phyloP scores from a whole-genome alignment of 92 coral and sea anemone species.

The Meandrina meandrites region DNA sequence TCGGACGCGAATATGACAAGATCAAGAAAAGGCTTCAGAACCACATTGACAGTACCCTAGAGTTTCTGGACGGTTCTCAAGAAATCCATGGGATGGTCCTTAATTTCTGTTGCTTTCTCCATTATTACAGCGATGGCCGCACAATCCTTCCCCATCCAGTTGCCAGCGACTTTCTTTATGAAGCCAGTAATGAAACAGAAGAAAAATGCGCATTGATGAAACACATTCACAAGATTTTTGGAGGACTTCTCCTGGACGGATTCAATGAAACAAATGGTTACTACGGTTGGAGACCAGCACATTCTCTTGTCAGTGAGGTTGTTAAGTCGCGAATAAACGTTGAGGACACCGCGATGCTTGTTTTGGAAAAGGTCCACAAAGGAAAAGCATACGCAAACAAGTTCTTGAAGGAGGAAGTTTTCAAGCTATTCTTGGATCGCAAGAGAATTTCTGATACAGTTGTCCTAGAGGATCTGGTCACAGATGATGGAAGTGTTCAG shows the following conservation, averaged over 20 bases:
- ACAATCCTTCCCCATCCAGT: constrained; percentile 56
- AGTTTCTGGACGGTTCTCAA: constrained; percentile 7
- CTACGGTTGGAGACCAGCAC: constrained; percentile 75
- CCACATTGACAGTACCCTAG: constrained; percentile 50
- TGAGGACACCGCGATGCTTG: constrained; percentile 37
- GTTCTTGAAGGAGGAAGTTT: constrained; percentile 48
- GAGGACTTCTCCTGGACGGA: constrained; percentile 68
- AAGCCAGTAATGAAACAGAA: constrained; percentile 24
- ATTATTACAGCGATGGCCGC: constrained; percentile 57
- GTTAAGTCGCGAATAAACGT: constrained; percentile 38
- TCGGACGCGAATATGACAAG: constrained; percentile 63
- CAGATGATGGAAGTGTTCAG: constrained; percentile 7
- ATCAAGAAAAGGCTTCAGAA: constrained; percentile 54
- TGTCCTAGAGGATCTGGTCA: not conserved
- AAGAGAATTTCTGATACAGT: constrained; percentile 55
- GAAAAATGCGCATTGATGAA: constrained; percentile 1
- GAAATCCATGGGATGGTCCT: constrained; percentile 46
- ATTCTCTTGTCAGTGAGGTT: constrained; percentile 67
- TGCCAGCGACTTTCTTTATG: constrained; percentile 50
- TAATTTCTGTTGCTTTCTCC: constrained; percentile 57
- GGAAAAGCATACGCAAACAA: constrained; percentile 51
- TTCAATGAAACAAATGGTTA: constrained; percentile 52
- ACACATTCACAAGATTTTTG: constrained; percentile 53
- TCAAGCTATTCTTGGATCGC: constrained; percentile 57
- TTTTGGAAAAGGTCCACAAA: constrained; percentile 30